Evolutionary conservation across 2,888 invertebrate genomes (phyloP), one percentile per base, ranked within the genome.

Genomic region (Pammene fasciana): DNA sequence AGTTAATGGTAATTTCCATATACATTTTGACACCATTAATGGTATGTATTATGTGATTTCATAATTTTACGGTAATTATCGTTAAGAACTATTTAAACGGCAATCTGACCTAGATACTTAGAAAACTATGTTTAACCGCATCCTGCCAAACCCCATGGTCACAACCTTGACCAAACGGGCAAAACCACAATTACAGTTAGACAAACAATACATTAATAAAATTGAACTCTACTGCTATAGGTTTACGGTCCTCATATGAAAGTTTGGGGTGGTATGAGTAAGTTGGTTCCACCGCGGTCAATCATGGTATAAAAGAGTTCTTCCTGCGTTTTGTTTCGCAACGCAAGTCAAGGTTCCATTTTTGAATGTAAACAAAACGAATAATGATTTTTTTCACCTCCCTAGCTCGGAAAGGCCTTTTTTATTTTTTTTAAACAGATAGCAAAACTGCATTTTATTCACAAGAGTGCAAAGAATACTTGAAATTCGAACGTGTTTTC

Each of bases 281-380:
- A 64, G 50, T 52, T 70, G 45, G 65, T 54, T 67, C 38, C 65
- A 68, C 66, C 59, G 56, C 68, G 72, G 72, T 71, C 72, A 72
- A 71, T 70, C 68, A 68, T 71, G 67, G 66, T 55, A 18, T 60
- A 67, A 59, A 70, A 59, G 70, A 62, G 65, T 65, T 71, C 72
- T 70, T 72, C 73, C 74, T 70, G 73, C 48, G 59, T 66, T 72
- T 73, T 73, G 73, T 72, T 68, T 61, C 48, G 41, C 52, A 38
- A 38, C 48, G 41, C 52, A 38, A 38, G 48, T 59, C 43, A 60
- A 70, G 60, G 62, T 41, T 41, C 16, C 43, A 14, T 55, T 46
- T 59, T 46, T 59, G 46, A 46, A 46, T 14, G 14, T 6, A 46
- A 46, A 46, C 46, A 8, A n/a, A 46, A 46, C 14, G n/a, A n/a